A percentile compares a stretch with the other conserved stretches of the same genome.
Conservation (phyloP, 2,113 vertebrate species). For the Ceyx margarethae region DNA sequence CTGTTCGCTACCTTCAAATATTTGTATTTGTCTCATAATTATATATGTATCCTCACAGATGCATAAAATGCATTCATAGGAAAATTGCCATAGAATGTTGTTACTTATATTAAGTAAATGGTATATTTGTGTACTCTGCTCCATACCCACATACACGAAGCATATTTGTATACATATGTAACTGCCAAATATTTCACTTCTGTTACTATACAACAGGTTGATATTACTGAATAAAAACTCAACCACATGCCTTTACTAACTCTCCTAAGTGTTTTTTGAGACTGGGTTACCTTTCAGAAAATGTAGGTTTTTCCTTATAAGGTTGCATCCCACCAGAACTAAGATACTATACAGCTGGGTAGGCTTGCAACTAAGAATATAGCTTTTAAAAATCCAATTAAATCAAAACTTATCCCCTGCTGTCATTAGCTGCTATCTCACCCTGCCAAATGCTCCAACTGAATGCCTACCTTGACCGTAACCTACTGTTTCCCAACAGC, state of each 20-base stretch:
- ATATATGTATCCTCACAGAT: slow-evolving; percentile 71
- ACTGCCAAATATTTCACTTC: slow-evolving; percentile 56
- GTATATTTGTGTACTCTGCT: slow-evolving; percentile 55
- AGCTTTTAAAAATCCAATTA: slow-evolving; percentile 17
- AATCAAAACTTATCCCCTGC: background rate
- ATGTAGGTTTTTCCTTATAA: background rate
- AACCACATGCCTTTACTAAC: background rate
- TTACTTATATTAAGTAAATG: slow-evolving; percentile 64
- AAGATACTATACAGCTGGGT: background rate
- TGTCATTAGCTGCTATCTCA: background rate
- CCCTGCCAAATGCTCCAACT: background rate
- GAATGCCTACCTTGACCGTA: background rate
- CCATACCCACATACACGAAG: background rate
- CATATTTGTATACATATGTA: slow-evolving; percentile 63
- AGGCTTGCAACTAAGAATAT: background rate
- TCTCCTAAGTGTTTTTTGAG: background rate
- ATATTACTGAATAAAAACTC: background rate
- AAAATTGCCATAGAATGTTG: slow-evolving; percentile 73
- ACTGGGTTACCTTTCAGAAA: slow-evolving; percentile 1
- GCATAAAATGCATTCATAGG: slow-evolving; percentile 62
- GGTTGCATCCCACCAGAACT: background rate
- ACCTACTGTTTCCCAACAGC: background rate
- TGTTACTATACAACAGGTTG: slow-evolving; percentile 41
- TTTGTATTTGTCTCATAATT: slow-evolving; percentile 76
- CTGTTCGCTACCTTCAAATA: slow-evolving; percentile 73